Conservation (phyloP, 35 echinoderm and acorn worm genomes). For the Amphiura filiformis region DNA sequence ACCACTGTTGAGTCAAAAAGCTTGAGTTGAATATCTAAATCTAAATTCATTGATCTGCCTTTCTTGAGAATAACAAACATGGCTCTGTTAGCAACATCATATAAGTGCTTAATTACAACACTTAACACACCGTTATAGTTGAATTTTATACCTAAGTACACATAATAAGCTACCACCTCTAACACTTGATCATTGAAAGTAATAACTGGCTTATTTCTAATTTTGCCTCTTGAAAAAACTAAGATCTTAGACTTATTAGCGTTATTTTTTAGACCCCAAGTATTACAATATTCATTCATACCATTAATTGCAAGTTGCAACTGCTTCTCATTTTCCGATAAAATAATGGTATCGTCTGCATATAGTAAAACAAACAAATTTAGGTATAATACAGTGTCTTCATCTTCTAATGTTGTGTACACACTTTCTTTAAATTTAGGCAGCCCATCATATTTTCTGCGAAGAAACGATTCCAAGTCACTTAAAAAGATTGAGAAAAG, state of each 20-base stretch:
- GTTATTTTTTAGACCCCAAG: not conserved
- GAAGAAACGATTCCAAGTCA: slow-evolving; percentile 47
- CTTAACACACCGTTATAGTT: not conserved
- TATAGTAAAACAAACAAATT: slow-evolving; percentile 34
- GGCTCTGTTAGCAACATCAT: not conserved
- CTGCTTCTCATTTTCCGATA: not conserved
- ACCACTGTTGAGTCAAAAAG: slow-evolving; percentile 21
- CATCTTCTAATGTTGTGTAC: not conserved
- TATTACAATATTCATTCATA: not conserved
- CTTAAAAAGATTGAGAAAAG: slow-evolving; percentile 55
- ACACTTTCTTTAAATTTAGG: not conserved
- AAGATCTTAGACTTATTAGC: not conserved
- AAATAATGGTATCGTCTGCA: not conserved
- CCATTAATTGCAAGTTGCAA: not conserved
- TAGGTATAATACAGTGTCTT: slow-evolving; percentile 36
- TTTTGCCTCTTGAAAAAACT: not conserved
- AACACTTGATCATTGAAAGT: not conserved
- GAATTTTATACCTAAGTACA: not conserved
- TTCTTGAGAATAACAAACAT: slow-evolving; percentile 17
- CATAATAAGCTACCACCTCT: slow-evolving; percentile 9
- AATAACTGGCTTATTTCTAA: not conserved
- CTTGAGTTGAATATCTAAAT: not conserved
- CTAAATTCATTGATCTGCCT: not conserved
- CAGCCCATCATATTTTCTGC: slow-evolving; percentile 22
- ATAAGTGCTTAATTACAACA: not conserved